Conservation (phyloP, 2,113 vertebrate species). For the Numenius arquata region DNA sequence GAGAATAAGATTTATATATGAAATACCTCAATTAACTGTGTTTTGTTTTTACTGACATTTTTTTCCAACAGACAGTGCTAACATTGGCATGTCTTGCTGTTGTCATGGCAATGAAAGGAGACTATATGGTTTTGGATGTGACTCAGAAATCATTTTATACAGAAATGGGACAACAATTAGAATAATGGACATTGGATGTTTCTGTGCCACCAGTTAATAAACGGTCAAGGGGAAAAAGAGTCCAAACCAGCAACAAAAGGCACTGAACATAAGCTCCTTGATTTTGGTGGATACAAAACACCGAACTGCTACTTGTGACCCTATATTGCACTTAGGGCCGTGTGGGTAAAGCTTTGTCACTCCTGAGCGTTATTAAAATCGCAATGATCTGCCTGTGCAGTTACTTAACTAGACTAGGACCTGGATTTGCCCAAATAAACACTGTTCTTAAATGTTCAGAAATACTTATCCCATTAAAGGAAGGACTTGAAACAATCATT, state of each 20-base stretch:
- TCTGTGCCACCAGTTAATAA: background rate
- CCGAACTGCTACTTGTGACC: background rate
- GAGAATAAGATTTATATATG: background rate
- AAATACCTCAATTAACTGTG: background rate
- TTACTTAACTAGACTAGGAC: background rate
- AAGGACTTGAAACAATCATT: background rate
- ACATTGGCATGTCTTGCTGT: constrained; percentile 12
- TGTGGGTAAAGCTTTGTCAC: background rate
- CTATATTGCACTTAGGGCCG: background rate
- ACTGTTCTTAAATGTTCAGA: background rate
- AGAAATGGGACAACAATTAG: background rate
- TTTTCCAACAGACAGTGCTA: background rate
- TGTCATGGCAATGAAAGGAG: constrained; percentile 49
- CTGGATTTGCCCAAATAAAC: background rate
- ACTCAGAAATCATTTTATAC: constrained; percentile 1
- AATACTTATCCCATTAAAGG: background rate
- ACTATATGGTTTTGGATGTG: constrained; percentile 11
- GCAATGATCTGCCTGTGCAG: background rate
- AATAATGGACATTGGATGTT: background rate
- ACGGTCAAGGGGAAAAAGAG: accelerated
- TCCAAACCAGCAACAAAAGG: background rate
- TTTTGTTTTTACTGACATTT: constrained; percentile 10
- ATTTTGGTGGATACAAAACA: background rate
- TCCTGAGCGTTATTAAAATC: background rate
- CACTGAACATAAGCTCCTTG: background rate